Conservation (phyloP, 2,113 vertebrate species). For the Monarcha castaneiventris region DNA sequence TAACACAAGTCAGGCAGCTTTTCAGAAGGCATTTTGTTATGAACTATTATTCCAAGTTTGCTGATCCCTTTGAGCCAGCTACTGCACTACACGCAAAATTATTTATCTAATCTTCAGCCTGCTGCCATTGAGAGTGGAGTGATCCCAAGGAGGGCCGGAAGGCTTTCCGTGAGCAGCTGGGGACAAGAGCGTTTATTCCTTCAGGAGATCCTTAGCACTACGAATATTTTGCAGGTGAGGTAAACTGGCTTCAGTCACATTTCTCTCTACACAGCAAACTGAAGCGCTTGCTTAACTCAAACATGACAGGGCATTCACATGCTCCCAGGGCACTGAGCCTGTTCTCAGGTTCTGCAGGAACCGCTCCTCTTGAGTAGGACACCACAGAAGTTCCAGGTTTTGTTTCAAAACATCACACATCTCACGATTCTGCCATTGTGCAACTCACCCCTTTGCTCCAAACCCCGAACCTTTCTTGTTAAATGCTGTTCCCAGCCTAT, state of each 20-base stretch:
- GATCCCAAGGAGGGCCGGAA: background rate
- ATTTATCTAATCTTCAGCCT: constrained; percentile 33
- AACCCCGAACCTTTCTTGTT: background rate
- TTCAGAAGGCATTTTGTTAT: constrained; percentile 31
- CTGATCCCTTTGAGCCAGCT: constrained; percentile 44
- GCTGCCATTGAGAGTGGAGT: constrained; percentile 4
- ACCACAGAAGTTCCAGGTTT: background rate
- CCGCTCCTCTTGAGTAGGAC: background rate
- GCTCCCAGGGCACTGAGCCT: background rate
- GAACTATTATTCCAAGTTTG: constrained; percentile 37
- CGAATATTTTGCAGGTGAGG: background rate
- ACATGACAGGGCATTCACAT: background rate
- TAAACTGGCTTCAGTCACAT: background rate
- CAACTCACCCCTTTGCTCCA: background rate
- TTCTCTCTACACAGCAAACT: background rate
- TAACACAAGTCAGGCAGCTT: background rate
- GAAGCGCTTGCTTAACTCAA: background rate
- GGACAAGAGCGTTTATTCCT: background rate
- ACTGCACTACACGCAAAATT: constrained; percentile 37
- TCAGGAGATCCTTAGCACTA: background rate
- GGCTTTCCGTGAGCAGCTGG: background rate
- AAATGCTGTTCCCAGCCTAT: background rate
- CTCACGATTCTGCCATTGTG: accelerated
- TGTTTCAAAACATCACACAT: background rate
- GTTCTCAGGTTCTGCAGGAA: background rate